Conservation (phyloP, 1,140 invertebrate genomes). For the Archivesica marissinica region DNA sequence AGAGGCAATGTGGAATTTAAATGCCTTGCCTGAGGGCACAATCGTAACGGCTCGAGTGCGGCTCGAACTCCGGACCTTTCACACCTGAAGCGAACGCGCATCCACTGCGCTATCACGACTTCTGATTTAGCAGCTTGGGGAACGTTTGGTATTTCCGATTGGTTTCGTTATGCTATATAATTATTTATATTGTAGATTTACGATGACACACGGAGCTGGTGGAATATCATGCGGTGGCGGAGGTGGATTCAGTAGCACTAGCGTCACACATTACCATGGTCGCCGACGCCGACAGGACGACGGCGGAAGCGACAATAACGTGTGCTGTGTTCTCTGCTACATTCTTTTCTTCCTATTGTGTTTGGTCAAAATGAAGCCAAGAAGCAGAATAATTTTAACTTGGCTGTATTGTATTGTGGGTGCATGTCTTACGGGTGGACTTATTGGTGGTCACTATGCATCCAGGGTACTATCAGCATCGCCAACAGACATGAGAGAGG, state of each 20-base stretch:
- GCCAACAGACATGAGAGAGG: constrained; percentile 27
- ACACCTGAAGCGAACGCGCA: too few relatives aligned
- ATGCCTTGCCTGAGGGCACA: too few relatives aligned
- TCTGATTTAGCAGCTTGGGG: too few relatives aligned
- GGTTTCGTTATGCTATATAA: background rate
- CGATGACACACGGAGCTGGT: background rate
- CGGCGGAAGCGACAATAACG: background rate
- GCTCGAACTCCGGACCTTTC: too few relatives aligned
- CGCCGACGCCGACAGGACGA: background rate
- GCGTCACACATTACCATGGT: background rate
- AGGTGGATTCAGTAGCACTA: background rate
- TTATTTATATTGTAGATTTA: background rate
- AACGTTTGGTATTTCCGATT: too few relatives aligned
- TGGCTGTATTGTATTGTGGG: constrained; percentile 20
- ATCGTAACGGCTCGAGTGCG: too few relatives aligned
- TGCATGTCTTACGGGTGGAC: background rate
- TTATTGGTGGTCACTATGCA: background rate
- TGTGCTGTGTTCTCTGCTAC: background rate
- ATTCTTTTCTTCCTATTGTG: constrained; percentile 5
- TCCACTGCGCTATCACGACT: too few relatives aligned
- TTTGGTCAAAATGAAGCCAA: constrained; percentile 21
- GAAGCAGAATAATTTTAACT: constrained; percentile 7
- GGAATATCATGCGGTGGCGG: background rate
- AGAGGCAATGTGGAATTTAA: too few relatives aligned
- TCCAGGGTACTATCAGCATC: background rate